Conservation (phyloP, 2,797 vertebrate species). For the Florisuga fusca region DNA sequence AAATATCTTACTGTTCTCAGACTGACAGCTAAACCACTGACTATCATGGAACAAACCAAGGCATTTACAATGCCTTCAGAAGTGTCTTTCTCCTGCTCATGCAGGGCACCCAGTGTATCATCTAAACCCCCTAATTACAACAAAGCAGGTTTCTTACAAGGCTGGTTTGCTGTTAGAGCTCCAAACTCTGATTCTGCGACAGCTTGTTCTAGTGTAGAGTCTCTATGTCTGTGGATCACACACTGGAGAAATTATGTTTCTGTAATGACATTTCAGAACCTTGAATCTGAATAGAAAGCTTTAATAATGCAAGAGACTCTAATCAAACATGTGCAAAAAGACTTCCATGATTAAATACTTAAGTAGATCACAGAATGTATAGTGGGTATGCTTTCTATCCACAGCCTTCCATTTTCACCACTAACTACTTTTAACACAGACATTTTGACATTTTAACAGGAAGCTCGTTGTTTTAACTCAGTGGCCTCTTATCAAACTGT, state of each 20-base stretch:
- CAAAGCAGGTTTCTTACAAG: background rate
- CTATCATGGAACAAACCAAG: background rate
- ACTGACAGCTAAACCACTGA: background rate
- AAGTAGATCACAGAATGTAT: background rate
- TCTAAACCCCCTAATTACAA: background rate
- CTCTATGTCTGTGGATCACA: too few species aligned
- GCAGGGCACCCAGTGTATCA: rapidly evolving
- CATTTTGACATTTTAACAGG: background rate
- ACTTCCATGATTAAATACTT: background rate
- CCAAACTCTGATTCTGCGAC: background rate
- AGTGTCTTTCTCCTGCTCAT: background rate
- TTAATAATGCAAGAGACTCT: background rate
- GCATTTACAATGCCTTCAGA: background rate
- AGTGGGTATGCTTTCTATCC: rapidly evolving
- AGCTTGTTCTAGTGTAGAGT: background rate
- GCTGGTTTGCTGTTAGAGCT: background rate
- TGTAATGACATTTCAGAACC: background rate
- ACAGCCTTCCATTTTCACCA: background rate
- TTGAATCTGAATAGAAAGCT: background rate
- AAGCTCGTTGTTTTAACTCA: background rate
- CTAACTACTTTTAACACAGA: background rate
- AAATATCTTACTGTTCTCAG: background rate
- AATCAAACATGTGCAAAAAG: background rate
- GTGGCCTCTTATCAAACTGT: background rate
- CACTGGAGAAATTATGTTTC: background rate